phyloP scores from a whole-genome alignment of 2,797 vertebrate species.

The Phyllotis vaccarum region DNA sequence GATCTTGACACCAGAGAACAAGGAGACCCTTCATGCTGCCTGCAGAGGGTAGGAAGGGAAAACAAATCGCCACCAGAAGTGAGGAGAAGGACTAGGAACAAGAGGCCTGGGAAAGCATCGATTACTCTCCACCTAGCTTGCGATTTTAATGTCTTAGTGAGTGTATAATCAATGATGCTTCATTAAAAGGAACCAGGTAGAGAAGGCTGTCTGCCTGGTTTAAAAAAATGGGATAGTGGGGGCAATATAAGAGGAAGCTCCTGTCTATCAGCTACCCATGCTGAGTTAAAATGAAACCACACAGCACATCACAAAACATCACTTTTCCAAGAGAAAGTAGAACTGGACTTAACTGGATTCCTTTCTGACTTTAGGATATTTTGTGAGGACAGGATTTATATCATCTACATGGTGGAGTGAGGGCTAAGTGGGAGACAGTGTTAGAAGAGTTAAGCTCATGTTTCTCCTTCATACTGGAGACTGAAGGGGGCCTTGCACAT shows the following conservation, averaged over 20 bases:
- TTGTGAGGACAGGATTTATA: constrained; percentile 1
- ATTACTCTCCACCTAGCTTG: not conserved
- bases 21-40: not conserved
- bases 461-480: not conserved
- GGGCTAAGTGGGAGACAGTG: not conserved
- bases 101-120: not conserved
- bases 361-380: not conserved
- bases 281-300: not conserved
- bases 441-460: not conserved
- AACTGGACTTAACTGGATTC: not conserved
- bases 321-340: constrained; percentile 1
- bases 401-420: not conserved
- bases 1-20: not conserved
- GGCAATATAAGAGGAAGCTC: not conserved
- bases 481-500: not conserved
- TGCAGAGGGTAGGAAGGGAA: not conserved
- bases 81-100: not conserved
- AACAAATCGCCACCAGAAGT: not conserved
- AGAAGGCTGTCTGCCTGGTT: not conserved
- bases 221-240: not conserved
- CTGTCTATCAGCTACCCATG: not conserved
- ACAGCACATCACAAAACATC: not conserved
- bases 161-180: not conserved
- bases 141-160: constrained; percentile 8
- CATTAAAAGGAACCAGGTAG: not conserved